Percentiles rank a stretch among this genome's conserved stretches.
Evolutionary conservation across 1,140 invertebrate species (phyloP).

Genomic region (Spodoptera litura): DNA sequence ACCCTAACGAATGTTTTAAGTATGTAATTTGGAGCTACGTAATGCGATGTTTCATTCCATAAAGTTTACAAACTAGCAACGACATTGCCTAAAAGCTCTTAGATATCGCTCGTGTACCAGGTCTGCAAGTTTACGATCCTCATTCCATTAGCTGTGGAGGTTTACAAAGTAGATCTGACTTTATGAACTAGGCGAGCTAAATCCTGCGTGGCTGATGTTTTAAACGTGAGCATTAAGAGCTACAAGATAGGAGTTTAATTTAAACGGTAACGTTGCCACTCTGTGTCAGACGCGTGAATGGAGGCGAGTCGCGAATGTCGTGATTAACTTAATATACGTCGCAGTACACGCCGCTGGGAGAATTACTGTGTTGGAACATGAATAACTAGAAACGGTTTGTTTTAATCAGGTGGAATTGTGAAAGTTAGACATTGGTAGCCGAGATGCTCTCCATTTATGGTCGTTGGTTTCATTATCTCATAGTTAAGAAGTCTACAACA

Average conservation of each 20-base stretch:
- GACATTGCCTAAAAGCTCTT: conserved; percentile 34
- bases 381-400: conserved; percentile 5
- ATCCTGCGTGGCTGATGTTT: conserved; percentile 8
- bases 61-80: conserved; percentile 8
- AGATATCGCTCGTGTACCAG: conserved; percentile 13
- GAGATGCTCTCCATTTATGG: background rate
- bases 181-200: conserved; percentile 40
- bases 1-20: no score
- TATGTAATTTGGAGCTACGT: no score
- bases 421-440: background rate
- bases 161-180: conserved; percentile 23
- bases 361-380: conserved; percentile 6
- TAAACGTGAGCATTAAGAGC: conserved; percentile 17
- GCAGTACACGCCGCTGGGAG: conserved; percentile 1
- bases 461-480: no score
- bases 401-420: conserved; percentile 5
- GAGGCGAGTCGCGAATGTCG: conserved; percentile 22
- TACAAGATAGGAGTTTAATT: conserved; percentile 36
- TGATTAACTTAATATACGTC: conserved; percentile 34
- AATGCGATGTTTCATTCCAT: conserved; percentile 17
- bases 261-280: conserved; percentile 36
- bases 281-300: conserved; percentile 18
- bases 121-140: conserved; percentile 20
- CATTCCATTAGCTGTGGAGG: conserved; percentile 16
- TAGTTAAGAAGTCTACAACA: no score